phyloP scores from a whole-genome alignment of 2,113 vertebrate species.

The Poeciliopsis prolifica region DNA sequence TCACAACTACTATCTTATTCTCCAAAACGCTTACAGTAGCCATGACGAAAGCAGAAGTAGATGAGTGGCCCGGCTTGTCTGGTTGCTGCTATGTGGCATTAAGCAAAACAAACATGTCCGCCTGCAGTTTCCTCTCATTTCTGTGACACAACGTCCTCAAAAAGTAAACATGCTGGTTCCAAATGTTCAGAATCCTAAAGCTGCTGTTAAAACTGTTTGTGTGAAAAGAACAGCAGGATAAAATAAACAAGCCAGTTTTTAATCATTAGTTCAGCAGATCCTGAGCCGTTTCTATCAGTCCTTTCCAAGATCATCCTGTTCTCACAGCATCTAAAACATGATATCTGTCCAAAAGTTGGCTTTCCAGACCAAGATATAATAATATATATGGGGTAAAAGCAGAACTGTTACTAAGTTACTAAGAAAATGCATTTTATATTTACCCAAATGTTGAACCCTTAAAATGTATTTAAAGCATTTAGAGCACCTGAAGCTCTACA shows the following conservation, averaged over 20 bases:
- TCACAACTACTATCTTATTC: neutral
- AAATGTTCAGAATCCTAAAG: conserved; percentile 13
- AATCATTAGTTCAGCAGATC: neutral
- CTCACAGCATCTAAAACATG: neutral
- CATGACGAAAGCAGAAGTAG: neutral
- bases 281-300: neutral
- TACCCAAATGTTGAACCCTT: too few species aligned
- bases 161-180: conserved; percentile 27
- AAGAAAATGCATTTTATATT: too few species aligned
- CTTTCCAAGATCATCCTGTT: neutral
- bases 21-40: neutral
- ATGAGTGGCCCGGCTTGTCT: conserved; percentile 50
- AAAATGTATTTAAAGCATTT: too few species aligned
- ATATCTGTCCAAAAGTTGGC: neutral
- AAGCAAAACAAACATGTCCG: conserved; percentile 56
- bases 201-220: neutral
- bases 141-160: conserved; percentile 30
- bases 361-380: conserved; percentile 3
- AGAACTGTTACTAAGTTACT: too few species aligned
- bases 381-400: too few species aligned
- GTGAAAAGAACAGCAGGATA: neutral
- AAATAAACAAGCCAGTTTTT: neutral
- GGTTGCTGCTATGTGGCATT: conserved; percentile 59
- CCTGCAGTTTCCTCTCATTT: conserved; percentile 39
- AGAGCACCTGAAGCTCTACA: too few species aligned